Evolutionary conservation across 2,888 invertebrate genomes (phyloP).

Genomic region (Sarcophaga rosellei): DNA sequence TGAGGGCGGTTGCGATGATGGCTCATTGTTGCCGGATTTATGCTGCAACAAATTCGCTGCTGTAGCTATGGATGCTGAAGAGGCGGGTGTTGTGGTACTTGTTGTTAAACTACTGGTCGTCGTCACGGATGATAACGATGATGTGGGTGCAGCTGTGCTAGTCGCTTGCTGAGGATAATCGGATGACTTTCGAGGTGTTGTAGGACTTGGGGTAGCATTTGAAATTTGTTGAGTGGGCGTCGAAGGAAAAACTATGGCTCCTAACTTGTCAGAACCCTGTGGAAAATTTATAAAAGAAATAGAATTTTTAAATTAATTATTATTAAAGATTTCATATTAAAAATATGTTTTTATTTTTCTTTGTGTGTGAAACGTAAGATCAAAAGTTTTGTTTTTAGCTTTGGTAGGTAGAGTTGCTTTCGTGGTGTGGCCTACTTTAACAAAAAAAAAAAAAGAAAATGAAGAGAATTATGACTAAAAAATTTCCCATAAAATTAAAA

Average conservation of each 20-base stretch:
- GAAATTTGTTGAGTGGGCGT: constrained; percentile 82
- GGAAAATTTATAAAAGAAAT: constrained; percentile 74
- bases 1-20: constrained; percentile 45
- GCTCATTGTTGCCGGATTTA: constrained; percentile 56
- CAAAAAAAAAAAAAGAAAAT: background rate
- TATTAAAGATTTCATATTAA: background rate
- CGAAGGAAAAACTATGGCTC: constrained; percentile 87
- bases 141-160: constrained; percentile 62
- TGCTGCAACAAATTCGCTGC: constrained; percentile 48
- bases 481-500: background rate
- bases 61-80: constrained; percentile 6
- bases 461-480: background rate
- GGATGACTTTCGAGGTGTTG: constrained; percentile 86
- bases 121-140: constrained; percentile 56
- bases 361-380: constrained; percentile 50
- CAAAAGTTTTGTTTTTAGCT: constrained; percentile 36
- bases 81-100: constrained; percentile 58
- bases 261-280: constrained; percentile 88
- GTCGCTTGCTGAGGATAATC: constrained; percentile 84
- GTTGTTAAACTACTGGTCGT: constrained; percentile 48
- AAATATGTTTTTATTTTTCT: background rate
- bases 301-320: constrained; percentile 71
- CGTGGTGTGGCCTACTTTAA: background rate
- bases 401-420: background rate
- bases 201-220: constrained; percentile 82